A percentile compares a stretch with the other conserved stretches of the same genome.
phyloP scores from a whole-genome alignment of 1,140 invertebrate genomes.

The Stenopsyche tienmushanensis region DNA sequence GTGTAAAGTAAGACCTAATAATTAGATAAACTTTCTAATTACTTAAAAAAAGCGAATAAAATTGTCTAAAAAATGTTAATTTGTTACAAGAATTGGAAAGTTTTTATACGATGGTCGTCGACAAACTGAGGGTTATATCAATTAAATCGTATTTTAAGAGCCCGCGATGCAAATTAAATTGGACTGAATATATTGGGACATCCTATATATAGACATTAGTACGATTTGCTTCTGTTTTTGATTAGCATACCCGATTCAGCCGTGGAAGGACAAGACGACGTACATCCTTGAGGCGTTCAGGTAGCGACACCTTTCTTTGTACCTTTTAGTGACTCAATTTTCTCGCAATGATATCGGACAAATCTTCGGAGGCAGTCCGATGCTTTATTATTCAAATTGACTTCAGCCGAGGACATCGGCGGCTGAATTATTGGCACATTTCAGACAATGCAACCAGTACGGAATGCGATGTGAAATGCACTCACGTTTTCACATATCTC shows the following conservation, averaged over 20 bases:
- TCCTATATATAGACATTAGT: not conserved
- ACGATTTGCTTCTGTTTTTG: slow-evolving; percentile 5
- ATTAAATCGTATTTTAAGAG: no score
- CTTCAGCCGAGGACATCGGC: not conserved
- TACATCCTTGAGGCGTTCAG: not conserved
- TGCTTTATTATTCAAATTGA: not conserved
- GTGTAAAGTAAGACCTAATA: no score
- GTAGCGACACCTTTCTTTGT: slow-evolving; percentile 6
- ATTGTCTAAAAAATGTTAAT: no score
- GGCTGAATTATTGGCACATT: not conserved
- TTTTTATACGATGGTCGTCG: no score
- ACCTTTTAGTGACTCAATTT: slow-evolving; percentile 15
- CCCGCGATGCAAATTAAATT: no score
- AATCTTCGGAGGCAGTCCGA: not conserved
- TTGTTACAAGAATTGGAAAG: no score
- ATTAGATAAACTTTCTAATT: no score
- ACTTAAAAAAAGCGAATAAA: no score
- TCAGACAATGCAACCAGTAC: not conserved
- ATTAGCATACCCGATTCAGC: slow-evolving; percentile 21
- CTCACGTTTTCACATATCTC: slow-evolving; percentile 15
- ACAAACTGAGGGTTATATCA: no score
- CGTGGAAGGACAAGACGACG: slow-evolving; percentile 10
- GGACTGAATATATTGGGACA: no score
- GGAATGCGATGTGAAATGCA: slow-evolving; percentile 1
- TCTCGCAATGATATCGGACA: slow-evolving; percentile 10